Conservation (phyloP, 2,797 vertebrate genomes). For the Pantherophis alleghaniensis region DNA sequence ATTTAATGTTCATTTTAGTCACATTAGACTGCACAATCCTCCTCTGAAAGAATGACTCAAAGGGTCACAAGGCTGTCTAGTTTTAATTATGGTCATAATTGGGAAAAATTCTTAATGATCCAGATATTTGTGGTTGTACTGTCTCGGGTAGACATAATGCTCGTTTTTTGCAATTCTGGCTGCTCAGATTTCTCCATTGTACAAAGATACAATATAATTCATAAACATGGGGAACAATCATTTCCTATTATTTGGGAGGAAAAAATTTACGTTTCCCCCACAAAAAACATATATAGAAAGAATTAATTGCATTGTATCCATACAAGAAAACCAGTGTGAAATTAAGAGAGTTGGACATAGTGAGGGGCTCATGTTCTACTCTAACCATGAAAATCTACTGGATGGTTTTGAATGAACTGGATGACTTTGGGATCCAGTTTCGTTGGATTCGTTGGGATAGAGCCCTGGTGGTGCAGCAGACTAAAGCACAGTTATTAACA, state of each 20-base stretch:
- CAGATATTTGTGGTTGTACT: not conserved
- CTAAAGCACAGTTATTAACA: too few species aligned
- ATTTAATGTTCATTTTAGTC: not conserved
- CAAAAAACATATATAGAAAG: not conserved
- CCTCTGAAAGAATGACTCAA: not conserved
- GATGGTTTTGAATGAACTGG: not conserved
- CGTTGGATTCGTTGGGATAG: not conserved
- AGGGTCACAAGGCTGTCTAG: not conserved
- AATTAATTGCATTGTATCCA: slow-evolving; percentile 33
- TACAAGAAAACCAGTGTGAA: not conserved
- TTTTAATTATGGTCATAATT: not conserved
- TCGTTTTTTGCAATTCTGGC: not conserved
- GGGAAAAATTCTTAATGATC: not conserved
- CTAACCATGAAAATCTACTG: not conserved
- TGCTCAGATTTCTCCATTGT: not conserved
- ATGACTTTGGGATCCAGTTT: not conserved
- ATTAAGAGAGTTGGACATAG: not conserved
- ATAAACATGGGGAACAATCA: not conserved
- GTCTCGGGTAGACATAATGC: not conserved
- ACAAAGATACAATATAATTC: not conserved
- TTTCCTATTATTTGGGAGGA: not conserved
- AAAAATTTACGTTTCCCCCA: too few species aligned
- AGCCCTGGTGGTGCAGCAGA: too few species aligned
- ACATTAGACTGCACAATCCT: not conserved
- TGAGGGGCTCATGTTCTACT: not conserved